phyloP scores from a whole-genome alignment of 2,888 invertebrate species.

The Patella depressa region DNA sequence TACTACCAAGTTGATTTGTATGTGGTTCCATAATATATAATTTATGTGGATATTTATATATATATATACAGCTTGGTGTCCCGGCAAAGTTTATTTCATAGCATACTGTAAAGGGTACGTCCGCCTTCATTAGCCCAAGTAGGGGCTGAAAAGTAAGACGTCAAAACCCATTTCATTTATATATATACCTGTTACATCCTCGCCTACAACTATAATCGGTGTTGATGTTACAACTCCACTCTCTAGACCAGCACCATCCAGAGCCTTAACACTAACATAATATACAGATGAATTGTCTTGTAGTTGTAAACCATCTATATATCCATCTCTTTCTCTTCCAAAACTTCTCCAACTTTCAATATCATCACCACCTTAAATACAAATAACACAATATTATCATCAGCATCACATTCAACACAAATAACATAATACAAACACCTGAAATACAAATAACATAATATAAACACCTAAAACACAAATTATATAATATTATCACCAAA shows the following conservation, averaged over 20 bases:
- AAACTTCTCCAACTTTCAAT: conserved; percentile 39
- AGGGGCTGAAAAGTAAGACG: no score
- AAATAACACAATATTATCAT: not conserved
- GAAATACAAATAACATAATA: no score
- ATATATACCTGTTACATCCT: conserved; percentile 47
- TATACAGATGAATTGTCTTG: conserved; percentile 40
- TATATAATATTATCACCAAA: no score
- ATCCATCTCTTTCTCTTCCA: conserved; percentile 27
- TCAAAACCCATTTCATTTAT: not conserved
- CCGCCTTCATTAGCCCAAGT: no score
- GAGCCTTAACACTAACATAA: conserved; percentile 49
- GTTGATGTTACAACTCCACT: conserved; percentile 32
- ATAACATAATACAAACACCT: no score
- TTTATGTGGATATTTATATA: no score
- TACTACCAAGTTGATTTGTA: no score
- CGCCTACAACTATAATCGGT: conserved; percentile 47
- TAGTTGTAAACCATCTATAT: conserved; percentile 38
- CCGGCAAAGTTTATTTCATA: not conserved
- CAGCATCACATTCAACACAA: no score
- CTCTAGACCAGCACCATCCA: conserved; percentile 47
- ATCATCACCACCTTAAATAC: conserved; percentile 30
- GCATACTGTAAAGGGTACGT: no score
- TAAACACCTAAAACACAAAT: no score
- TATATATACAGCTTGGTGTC: no score
- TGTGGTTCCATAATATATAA: no score